Evolutionary conservation across 1,140 invertebrate genomes (phyloP), one percentile per base, ranked within the genome.

Genomic region (Phymorhynchus buccinoides): DNA sequence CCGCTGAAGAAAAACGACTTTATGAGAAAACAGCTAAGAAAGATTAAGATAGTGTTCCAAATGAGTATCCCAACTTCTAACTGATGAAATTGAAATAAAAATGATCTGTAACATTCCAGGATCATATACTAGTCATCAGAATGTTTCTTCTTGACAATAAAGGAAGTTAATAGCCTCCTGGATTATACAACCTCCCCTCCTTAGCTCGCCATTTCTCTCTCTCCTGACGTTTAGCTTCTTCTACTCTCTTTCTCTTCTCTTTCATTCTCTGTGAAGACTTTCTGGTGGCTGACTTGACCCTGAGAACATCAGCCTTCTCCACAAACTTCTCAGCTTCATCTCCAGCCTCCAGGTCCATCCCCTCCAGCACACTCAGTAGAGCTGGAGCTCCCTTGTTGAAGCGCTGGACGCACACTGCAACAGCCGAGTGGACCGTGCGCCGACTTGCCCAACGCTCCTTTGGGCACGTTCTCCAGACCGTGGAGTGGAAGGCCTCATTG

Each of bases 381-480:
- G 77, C 77, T 52, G 77, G 7, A 12, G 77, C 48, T 14, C 77
- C 77, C 22, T 79, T 79, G 42, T 79, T 79, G 42, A 52, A 79
- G 3, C 42, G 41, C 42, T 79, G 77, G 16, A 79, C 77, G 32
- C 77, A 52, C 16, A 79, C 42, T 1, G 41, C 77, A 16, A 52
- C 42, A 52, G 77, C 77, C 48, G 77, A 44, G 77, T 79, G 6
- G 18, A 79, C 42, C 1, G 77, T 79, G 27, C 77, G 42, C 3
- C 22, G 41, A 6, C 42, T 44, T 7, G 77, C 42, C 77, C 42
- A 79, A 27, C 42, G 16, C 41, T 79, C 77, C 42, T 79, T 79
- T 7, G 77, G 77, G 27, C 77, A 79, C 1, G 18, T 52, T 52
- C 42, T 79, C 77, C 42, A 52, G 4, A 79, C 27, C n/a, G 27